Conservation (phyloP, 2,888 invertebrate genomes). For the Zaprionus bogoriensis region DNA sequence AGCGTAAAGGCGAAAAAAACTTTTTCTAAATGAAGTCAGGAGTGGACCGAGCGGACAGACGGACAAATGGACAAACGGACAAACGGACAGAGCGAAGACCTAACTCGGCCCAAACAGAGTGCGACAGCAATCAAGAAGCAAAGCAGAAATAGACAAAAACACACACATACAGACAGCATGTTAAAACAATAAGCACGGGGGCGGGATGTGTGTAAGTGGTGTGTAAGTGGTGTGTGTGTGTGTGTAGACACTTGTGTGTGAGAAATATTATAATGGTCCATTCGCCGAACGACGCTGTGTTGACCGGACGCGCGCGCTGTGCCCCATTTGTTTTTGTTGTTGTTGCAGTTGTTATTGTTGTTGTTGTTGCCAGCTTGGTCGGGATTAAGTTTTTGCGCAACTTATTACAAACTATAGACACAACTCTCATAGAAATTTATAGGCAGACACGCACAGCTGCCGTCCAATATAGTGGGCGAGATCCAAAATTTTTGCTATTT, state of each 20-base stretch:
- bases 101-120: slow-evolving; percentile 52
- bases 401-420: slow-evolving; percentile 70
- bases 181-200: slow-evolving; percentile 69
- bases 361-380: slow-evolving; percentile 31
- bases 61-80: slow-evolving; percentile 4
- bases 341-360: slow-evolving; percentile 9
- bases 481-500: slow-evolving; percentile 52
- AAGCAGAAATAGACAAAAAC: slow-evolving; percentile 58
- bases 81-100: slow-evolving; percentile 14
- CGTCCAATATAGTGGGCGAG: slow-evolving; percentile 8
- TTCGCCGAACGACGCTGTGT: slow-evolving; percentile 23
- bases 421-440: slow-evolving; percentile 58
- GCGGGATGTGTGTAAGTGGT: slow-evolving; percentile 2
- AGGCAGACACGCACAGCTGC: slow-evolving; percentile 60
- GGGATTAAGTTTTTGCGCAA: slow-evolving; percentile 73
- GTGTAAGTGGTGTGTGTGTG: slow-evolving; percentile 29
- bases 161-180: slow-evolving; percentile 29
- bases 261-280: slow-evolving; percentile 57
- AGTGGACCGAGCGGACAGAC: slow-evolving; percentile 13
- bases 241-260: slow-evolving; percentile 15
- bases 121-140: slow-evolving; percentile 69
- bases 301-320: slow-evolving; percentile 47
- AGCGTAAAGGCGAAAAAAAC: slow-evolving; percentile 70
- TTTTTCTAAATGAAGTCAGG: slow-evolving; percentile 63
- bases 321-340: slow-evolving; percentile 42